These are phyloP conservation scores for Myxocyprinus asiaticus DNA, from an alignment of 2,113 vertebrate species.

Conservation along the genomic window DNA sequence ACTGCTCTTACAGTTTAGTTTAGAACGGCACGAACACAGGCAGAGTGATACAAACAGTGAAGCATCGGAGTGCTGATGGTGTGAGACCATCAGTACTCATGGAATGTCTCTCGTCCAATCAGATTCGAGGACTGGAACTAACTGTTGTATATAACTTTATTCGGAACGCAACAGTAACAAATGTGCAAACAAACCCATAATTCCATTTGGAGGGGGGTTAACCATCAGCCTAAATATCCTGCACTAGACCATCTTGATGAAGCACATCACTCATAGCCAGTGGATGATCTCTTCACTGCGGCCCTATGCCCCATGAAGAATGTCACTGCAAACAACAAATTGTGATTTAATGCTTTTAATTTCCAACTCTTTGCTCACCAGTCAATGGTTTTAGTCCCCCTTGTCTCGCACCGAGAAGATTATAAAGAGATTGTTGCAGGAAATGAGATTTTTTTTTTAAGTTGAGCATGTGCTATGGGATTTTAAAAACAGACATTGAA, in stretches of 20 bases:
- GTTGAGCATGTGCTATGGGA: slow-evolving; percentile 1
- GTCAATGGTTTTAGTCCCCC: slow-evolving; percentile 69
- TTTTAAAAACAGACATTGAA: neutral
- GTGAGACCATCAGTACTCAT: no score
- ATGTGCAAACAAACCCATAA: neutral
- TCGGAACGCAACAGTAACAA: neutral
- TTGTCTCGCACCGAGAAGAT: slow-evolving; percentile 31
- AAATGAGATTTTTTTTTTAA: slow-evolving; percentile 2
- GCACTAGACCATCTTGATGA: slow-evolving; percentile 86
- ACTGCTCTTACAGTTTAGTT: no score
- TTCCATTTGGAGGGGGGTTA: slow-evolving; percentile 59
- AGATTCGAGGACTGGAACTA: no score
- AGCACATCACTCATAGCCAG: slow-evolving; percentile 89
- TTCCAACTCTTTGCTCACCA: slow-evolving; percentile 81
- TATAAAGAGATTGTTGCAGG: slow-evolving; percentile 21
- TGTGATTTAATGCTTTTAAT: slow-evolving; percentile 98
- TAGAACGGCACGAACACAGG: no score
- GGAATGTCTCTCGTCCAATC: no score
- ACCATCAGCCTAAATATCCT: slow-evolving; percentile 81
- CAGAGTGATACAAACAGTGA: no score
- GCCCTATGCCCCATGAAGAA: slow-evolving; percentile 88
- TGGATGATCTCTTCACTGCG: slow-evolving; percentile 90
- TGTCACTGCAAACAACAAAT: slow-evolving; percentile 83
- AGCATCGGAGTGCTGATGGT: no score
- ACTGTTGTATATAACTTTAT: neutral